Evolutionary conservation across 2,888 invertebrate species (phyloP), one percentile per base, ranked within the genome.

Genomic region (Amiota mariae): DNA sequence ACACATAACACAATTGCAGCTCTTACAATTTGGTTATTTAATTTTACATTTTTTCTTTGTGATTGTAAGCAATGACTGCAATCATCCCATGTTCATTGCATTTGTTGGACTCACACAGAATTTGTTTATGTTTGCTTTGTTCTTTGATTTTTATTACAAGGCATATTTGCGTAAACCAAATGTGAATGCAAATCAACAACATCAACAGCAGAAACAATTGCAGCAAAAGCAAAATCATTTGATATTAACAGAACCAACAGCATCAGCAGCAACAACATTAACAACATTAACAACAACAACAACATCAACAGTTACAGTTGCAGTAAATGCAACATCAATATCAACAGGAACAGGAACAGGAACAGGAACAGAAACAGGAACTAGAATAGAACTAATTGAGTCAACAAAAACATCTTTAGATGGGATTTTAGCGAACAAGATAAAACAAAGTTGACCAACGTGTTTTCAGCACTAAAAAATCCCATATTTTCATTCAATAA

Each of bases 1-100:
- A 78, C 92, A 95, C 84, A 94, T 97, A 75, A 97, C 97, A 0
- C 95, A 94, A 85, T 86, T 97, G 80, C 97, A 97, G 90, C 92
- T 97, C 87, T 93, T 93, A 0, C 95, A 95, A 87, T 95, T 95
- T 84, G 89, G 92, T 48, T 83, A 92, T 76, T 89, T 93, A 48
- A 88, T 92, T 0, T 72, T 93, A 0, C 93, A 94, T 79, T 93
- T 86, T 92, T 91, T 88, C 76, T 86, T 84, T 20, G 85, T 85
- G 6, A 78, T 89, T n/a, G 24, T 88, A 0, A 78, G 78, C 47
- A 88, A 89, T 67, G 79, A 83, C 1, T 89, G 89, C 66, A 77
- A 80, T 10, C 85, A 86, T 71, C 85, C 89, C 2, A 64, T 70
- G 1, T 24, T 86, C 10, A 72, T 89, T 0, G 74, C 86, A 0